Evolutionary conservation across 2,888 invertebrate species (phyloP), one percentile per base, ranked within the genome.

Genomic region (Itoplectis maculator): DNA sequence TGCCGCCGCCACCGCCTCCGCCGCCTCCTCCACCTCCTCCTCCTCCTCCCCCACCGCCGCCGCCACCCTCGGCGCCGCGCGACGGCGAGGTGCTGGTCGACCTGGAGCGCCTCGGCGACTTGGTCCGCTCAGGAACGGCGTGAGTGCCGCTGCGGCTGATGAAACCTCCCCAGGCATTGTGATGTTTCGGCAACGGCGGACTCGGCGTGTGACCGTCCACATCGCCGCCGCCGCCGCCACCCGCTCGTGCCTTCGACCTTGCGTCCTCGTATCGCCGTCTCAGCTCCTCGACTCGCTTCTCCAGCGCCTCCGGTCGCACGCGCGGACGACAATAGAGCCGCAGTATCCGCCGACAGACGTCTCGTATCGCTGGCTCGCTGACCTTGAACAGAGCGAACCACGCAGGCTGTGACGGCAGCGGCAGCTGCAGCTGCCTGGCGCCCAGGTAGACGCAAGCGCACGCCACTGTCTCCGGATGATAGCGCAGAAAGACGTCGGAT

Each of bases 401-500:
- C 0, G 97, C 95, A 0, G 99, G 99, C 87, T 95, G 96, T 81
- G 96, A 96, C 0, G 99, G 99, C 79, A 99, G 92, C 0, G 97
- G 96, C 79, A 99, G 95, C 86, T 96, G 96, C 37, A 98, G 94
- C 90, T 97, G 96, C 15, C 99, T 95, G 2, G 99, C 98, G 45
- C 99, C 98, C 69, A 99, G 94, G 92, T 97, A 99, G 86, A 99
- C 99, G 92, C 99, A 99, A n/a, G 99, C 99, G 93, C 99, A 99
- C 0, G 99, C 99, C 77, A 99, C 98, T 0, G 98, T 98, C 93
- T 99, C 99, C 0, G 99, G 99, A 81, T 97, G 96, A 92, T 98
- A 98, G 61, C 98, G 95, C 92, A 99, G 96, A 93, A 99, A 99
- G 0, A 99, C 98, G 93, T 99, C 98, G 0, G 99, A 99, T 45